Base-by-base conservation (phyloP, 2,113 vertebrate genomes). In the Antennarius striatus region DNA sequence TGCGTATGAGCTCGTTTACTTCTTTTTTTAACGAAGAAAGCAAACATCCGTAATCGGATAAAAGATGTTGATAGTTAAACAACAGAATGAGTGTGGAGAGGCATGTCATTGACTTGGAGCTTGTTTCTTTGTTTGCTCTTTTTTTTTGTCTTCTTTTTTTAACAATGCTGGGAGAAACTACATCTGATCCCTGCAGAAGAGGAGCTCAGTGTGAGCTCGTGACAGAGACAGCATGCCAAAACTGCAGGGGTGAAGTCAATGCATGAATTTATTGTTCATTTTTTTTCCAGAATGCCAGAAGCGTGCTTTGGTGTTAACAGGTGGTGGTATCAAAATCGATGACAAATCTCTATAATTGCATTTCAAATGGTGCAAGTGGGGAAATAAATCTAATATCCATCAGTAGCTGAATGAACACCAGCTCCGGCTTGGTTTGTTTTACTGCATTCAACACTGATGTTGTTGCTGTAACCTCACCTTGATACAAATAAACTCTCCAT, bases 211-310 rank as follows among this genome's bases (percentile, higher is more conserved):
- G 22, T 22, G 45, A 49, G 49, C 68, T 51, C 28, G 36, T 40
- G 3, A 10, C 50, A n/a, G 45, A 59, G 32, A 58, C 63, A 29
- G 42, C 39, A 10, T 12, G 51, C 30, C 50, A 15, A 53, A 56
- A 46, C 62, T 4, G 12, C 65, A 74, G 75, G 56, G 64, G 49
- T 71, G 52, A 68, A 55, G 36, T 76, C 63, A 72, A 61, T 64
- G 39, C 54, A 53, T n/a, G 12, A 51, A 63, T 63, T 55, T 56
- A 66, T 76, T 53, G 51, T 53, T 49, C 40, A 30, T 68, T 68
- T 22, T 22, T 22, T 47, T 39, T 36, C 12, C 16, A 63, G 50
- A 58, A 47, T 62, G 56, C 2, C 10, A 22, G 2, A 15, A 4
- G 22, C 10, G 3, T 2, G 46, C 13, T 16, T 52, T 50, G n/a